Evolutionary conservation across 2,113 vertebrate species (phyloP).

Genomic region (Oryctolagus cuniculus): DNA sequence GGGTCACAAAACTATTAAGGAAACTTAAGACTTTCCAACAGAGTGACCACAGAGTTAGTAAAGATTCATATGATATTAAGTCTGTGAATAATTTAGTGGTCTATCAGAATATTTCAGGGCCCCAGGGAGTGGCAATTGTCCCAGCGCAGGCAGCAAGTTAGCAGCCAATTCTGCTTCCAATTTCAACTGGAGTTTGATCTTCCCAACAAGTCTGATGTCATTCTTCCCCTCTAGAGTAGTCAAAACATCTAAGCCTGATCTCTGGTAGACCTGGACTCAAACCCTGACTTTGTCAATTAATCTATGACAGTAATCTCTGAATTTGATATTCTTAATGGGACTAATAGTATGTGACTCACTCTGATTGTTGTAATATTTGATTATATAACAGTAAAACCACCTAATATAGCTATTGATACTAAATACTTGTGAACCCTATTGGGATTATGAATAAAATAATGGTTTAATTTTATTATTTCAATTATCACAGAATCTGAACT

Average conservation of each 20-base stretch:
- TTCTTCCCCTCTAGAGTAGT: neutral
- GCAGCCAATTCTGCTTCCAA: neutral
- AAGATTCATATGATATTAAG: neutral
- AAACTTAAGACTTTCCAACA: neutral
- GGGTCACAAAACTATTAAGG: neutral
- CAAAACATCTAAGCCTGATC: neutral
- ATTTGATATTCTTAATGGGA: neutral
- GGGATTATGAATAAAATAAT: constrained; percentile 29
- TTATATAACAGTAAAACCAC: neutral
- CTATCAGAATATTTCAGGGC: neutral
- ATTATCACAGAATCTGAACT: neutral
- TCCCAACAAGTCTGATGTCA: neutral
- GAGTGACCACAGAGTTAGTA: neutral
- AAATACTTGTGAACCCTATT: neutral
- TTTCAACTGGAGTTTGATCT: neutral
- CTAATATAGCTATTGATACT: neutral
- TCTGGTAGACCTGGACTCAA: neutral
- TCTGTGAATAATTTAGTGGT: neutral
- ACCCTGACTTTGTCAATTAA: neutral
- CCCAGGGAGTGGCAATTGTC: neutral
- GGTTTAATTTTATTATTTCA: neutral
- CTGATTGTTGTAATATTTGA: neutral
- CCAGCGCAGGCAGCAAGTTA: neutral
- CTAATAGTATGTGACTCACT: neutral
- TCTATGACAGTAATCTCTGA: neutral